Evolutionary conservation across 2,888 invertebrate species (phyloP).

Genomic region (Carpatolechia fugitivella): DNA sequence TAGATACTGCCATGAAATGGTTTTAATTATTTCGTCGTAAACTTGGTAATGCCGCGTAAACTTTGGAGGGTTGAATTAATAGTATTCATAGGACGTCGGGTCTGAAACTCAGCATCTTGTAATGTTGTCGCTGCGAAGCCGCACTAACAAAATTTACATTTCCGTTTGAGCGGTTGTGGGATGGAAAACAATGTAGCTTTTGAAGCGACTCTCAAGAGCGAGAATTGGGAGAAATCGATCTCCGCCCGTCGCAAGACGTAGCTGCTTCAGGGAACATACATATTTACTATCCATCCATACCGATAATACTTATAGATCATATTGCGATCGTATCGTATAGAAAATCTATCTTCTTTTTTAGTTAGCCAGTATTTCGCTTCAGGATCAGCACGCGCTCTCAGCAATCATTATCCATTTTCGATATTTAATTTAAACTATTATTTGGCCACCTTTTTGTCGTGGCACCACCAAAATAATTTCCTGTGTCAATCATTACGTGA

Average conservation of each 20-base stretch:
- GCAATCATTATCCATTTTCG: too few species aligned
- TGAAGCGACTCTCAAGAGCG: not conserved
- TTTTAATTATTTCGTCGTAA: not conserved
- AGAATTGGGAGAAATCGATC: not conserved
- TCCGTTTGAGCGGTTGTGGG: not conserved
- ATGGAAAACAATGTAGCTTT: not conserved
- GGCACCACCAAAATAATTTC: not conserved
- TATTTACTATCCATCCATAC: conserved; percentile 4
- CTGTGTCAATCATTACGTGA: too few species aligned
- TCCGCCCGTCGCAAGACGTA: not conserved
- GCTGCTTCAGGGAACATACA: not conserved
- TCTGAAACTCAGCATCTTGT: not conserved
- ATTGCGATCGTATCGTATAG: too few species aligned
- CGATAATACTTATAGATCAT: not conserved
- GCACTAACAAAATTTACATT: not conserved
- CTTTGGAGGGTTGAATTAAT: not conserved
- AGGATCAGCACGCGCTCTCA: too few species aligned
- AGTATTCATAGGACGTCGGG: not conserved
- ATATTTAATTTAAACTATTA: too few species aligned
- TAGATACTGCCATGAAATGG: not conserved
- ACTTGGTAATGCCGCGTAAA: not conserved
- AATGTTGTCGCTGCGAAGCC: not conserved
- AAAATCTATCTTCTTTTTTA: too few species aligned
- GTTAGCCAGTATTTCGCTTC: too few species aligned
- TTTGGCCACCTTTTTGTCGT: too few species aligned